These are phyloP conservation scores for Callyntrura sp. DNA, from an alignment of 2,888 invertebrate species.

Conservation along the genomic window DNA sequence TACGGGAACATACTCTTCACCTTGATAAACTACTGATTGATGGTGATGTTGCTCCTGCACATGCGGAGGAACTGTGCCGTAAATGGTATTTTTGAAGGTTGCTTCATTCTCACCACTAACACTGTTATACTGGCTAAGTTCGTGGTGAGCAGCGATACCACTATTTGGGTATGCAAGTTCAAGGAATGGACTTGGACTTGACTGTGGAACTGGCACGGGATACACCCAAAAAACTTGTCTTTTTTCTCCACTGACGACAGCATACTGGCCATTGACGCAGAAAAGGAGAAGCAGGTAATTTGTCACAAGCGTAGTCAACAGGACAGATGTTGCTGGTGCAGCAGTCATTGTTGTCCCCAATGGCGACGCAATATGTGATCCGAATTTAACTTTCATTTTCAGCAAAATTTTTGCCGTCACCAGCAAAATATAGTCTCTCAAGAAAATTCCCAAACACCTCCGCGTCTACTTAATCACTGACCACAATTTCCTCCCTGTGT, in stretches of 20 bases:
- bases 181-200: not conserved
- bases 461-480: too few species aligned
- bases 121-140: not conserved
- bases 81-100: not conserved
- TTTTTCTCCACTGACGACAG: constrained; percentile 13
- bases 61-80: too few species aligned
- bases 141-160: not conserved
- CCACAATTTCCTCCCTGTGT: too few species aligned
- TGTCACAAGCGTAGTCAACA: not conserved
- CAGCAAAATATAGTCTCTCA: too few species aligned
- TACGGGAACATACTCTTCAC: not conserved
- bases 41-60: not conserved
- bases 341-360: not conserved
- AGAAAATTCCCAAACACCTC: too few species aligned
- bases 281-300: not conserved
- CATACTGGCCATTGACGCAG: not conserved
- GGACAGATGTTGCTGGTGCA: constrained; percentile 1
- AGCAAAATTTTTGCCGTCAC: too few species aligned
- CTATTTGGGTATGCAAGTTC: not conserved
- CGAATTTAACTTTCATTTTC: too few species aligned
- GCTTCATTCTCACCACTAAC: not conserved
- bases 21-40: not conserved
- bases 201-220: not conserved
- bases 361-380: too few species aligned
- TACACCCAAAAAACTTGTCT: constrained; percentile 15